Base-by-base conservation (phyloP, 2,797 vertebrate species). In the Eulemur mongoz region DNA sequence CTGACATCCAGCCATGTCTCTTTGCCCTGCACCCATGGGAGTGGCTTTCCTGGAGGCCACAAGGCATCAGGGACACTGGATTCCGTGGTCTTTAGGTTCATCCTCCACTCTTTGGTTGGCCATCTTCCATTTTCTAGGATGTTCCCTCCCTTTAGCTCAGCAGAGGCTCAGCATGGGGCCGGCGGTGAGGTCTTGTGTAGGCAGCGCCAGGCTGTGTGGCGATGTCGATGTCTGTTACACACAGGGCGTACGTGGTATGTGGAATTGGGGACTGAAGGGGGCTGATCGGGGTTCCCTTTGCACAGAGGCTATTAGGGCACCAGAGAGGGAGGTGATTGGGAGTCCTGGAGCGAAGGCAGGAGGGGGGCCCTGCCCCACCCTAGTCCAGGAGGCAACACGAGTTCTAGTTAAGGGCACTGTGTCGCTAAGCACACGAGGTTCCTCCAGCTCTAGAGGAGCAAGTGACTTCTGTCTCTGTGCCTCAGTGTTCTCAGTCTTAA, bases 401-500 rank as follows among this genome's bases (percentile, higher is more conserved):
- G 43, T 76, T 22, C 45, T 30, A 32, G 61, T 35, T 40, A 76
- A 83, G 83, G 40, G 15, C 3, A 32, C 23, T 73, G 1, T 52
- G 80, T 65, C 59, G 50, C 40, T 93, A 94, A 30, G 45, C 14
- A 61, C 5, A 50, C 4, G 8, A 67, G 17, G 1, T 67, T 52
- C 72, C 43, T 25, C 57, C 20, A 59, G 30, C 10, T 63, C 20
- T 65, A 13, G 9, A 13, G 1, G n/a, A 72, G 40, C 80, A 73
- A 81, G 38, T 59, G 35, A 27, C 25, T 80, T 13, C 40, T 13
- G 65, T 65, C 63, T 87, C 75, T 61, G 73, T 32, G n/a, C 40
- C 61, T 93, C 67, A 38, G 20, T 70, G 95, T 96, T 70, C 73
- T 72, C 23, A 69, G 67, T 9, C 43, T 85, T 87, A 72, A 91